Conservation (phyloP, 2,797 vertebrate genomes). For the Rousettus madagascariensis region DNA sequence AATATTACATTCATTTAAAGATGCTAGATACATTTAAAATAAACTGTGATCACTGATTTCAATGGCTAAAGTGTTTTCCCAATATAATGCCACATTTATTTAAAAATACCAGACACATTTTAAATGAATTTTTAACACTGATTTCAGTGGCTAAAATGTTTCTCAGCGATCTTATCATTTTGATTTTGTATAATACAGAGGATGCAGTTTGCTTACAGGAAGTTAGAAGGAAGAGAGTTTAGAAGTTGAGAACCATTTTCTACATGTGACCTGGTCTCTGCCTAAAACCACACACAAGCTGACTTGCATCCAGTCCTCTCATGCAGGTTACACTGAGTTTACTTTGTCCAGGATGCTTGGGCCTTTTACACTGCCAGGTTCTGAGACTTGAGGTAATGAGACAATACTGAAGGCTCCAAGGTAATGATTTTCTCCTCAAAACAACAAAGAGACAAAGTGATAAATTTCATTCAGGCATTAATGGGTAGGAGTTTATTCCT, state of each 20-base stretch:
- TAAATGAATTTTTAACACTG: neutral
- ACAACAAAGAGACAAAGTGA: neutral
- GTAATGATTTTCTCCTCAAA: neutral
- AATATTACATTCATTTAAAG: neutral
- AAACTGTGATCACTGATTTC: neutral
- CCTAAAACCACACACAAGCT: neutral
- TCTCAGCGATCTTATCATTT: neutral
- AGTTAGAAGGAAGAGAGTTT: neutral
- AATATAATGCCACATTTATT: neutral
- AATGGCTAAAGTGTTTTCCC: neutral
- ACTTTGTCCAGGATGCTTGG: neutral
- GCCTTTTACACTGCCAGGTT: accelerated
- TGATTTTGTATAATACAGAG: neutral
- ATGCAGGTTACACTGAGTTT: accelerated
- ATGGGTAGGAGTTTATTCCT: neutral
- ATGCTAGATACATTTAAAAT: neutral
- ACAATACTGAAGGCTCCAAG: too few species aligned
- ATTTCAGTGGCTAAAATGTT: neutral
- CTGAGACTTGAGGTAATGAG: neutral
- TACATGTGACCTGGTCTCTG: neutral
- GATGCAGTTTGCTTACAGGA: neutral
- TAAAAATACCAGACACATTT: neutral
- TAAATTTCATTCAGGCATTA: neutral
- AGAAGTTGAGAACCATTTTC: neutral
- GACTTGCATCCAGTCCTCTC: accelerated